Conservation (phyloP, 2,888 invertebrate genomes). For the Eupithecia abbreviata region DNA sequence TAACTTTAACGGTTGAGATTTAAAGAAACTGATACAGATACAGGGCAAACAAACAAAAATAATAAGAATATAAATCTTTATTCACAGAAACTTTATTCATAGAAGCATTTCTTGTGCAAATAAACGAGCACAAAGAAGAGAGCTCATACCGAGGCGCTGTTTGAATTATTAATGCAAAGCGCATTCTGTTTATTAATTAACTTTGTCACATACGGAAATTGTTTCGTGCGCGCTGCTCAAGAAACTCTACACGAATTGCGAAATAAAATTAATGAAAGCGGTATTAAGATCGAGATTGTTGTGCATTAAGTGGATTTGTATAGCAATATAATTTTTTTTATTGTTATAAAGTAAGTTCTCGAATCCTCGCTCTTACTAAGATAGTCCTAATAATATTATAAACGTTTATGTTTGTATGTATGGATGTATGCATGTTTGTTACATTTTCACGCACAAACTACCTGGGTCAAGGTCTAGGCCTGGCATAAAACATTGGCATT, state of each 20-base stretch:
- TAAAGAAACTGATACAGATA: too few relatives aligned
- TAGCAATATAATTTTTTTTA: slow-evolving; percentile 10
- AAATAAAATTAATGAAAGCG: slow-evolving; percentile 60
- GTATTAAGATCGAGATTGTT: slow-evolving; percentile 60
- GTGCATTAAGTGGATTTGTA: slow-evolving; percentile 76
- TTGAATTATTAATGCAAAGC: slow-evolving; percentile 9
- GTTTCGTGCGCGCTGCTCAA: slow-evolving; percentile 17
- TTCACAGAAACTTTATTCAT: neutral
- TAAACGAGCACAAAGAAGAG: neutral
- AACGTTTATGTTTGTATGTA: too few relatives aligned
- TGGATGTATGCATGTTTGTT: too few relatives aligned
- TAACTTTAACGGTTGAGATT: too few relatives aligned
- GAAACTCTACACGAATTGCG: slow-evolving; percentile 46
- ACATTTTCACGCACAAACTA: too few relatives aligned
- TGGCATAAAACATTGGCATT: too few relatives aligned
- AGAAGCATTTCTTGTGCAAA: slow-evolving; percentile 44
- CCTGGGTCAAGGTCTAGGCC: too few relatives aligned
- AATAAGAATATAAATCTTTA: too few relatives aligned
- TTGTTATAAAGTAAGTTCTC: too few relatives aligned
- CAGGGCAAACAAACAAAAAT: too few relatives aligned
- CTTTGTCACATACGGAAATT: slow-evolving; percentile 30
- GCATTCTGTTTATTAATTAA: slow-evolving; percentile 31
- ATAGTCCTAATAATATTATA: too few relatives aligned
- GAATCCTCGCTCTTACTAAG: too few relatives aligned
- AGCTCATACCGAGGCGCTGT: neutral